Evolutionary conservation across 2,888 invertebrate genomes (phyloP).

Genomic region (Scrobipalpa costella): DNA sequence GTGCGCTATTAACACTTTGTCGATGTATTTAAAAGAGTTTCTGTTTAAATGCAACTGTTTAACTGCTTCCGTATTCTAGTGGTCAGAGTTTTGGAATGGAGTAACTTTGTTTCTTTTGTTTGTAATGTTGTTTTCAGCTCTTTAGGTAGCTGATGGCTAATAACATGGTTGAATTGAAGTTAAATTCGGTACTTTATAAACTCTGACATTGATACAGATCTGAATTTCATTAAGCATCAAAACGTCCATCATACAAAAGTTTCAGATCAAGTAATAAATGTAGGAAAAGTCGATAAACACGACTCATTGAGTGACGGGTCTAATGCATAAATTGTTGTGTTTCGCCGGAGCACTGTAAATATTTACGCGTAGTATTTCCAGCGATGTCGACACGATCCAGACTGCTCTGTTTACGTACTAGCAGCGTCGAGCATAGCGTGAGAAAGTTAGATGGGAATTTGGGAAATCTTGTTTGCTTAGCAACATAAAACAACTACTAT

Average conservation of each 20-base stretch:
- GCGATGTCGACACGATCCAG: slow-evolving; percentile 56
- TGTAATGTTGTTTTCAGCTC: too few species aligned
- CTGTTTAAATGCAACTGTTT: not conserved
- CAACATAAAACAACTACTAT: slow-evolving; percentile 53
- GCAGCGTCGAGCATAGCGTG: slow-evolving; percentile 55
- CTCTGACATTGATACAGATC: too few species aligned
- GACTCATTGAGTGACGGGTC: slow-evolving; percentile 13
- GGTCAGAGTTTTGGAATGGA: not conserved
- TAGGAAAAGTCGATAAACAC: not conserved
- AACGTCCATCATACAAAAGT: not conserved
- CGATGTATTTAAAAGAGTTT: not conserved
- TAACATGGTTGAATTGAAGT: too few species aligned
- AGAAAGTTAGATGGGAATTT: slow-evolving; percentile 65
- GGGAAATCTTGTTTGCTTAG: slow-evolving; percentile 55
- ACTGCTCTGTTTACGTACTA: slow-evolving; percentile 32
- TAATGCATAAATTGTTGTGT: slow-evolving; percentile 23
- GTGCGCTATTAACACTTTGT: not conserved
- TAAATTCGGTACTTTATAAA: too few species aligned
- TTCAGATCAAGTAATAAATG: not conserved
- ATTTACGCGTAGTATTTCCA: slow-evolving; percentile 40
- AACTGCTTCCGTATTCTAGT: not conserved
- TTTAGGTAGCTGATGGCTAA: too few species aligned
- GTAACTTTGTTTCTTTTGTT: too few species aligned
- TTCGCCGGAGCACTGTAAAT: slow-evolving; percentile 33
- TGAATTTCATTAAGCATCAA: too few species aligned